Evolutionary conservation across 2,797 vertebrate species (phyloP), one percentile per base, ranked within the genome.

Genomic region (Labroides dimidiatus): DNA sequence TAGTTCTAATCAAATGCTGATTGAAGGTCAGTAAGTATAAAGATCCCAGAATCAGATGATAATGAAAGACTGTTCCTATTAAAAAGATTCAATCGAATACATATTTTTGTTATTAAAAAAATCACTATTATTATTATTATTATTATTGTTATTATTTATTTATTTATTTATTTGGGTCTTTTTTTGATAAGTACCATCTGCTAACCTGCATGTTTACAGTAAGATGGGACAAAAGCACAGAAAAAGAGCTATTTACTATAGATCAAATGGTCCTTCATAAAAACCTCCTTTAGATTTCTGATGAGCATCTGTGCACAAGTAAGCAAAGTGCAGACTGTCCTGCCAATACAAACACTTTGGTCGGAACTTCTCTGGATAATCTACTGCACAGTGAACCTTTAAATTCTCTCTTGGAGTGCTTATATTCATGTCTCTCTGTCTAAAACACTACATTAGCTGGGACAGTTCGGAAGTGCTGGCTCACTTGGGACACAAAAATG

Each of bases 381-480:
- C 37, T 47, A 36, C 50, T 21, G 20, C 37, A 51, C 41, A 53
- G 0, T 67, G 39, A 30, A 60, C 56, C 37, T 77, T 71, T 60
- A 53, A 15, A 69, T 73, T 77, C 47, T 75, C 56, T 72, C 47
- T 47, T 37, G 69, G 52, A 64, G 69, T 61, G 54, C 61, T 72
- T 70, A 76, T 76, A 69, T 72, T 59, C 80, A 62, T 37, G 71
- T 72, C 68, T 77, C 50, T 56, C 64, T 43, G 73, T 81, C 67
- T 65, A 77, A 90, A 92, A 70, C 84, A 64, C 84, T 84, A 87
- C 90, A 87, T 91, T 91, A 93, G 92, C 84, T 79, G 44, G 67
- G 80, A 90, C 85, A 72, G 81, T 75, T 78, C 77, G 71, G 81
- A 9, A 45, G 44, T 19, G 81, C 78, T 41, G 42, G 69, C 76